These are phyloP conservation scores for Xenopus laevis DNA, from an alignment of 2,113 vertebrate species.

Conservation along the genomic window DNA sequence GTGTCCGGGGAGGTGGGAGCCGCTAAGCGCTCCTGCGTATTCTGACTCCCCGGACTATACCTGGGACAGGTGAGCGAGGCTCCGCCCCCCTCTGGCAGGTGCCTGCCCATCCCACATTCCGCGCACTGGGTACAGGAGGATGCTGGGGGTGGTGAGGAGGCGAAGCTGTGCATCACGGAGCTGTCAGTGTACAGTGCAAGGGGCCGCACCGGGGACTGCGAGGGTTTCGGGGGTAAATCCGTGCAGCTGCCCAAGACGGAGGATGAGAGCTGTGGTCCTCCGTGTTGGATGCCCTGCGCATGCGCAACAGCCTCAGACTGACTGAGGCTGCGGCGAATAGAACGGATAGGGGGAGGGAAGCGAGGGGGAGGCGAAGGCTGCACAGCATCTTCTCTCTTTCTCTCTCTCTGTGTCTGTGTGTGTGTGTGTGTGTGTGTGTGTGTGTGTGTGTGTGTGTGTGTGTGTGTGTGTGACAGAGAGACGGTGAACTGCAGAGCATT, in stretches of 20 bases:
- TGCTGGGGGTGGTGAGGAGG: constrained; percentile 11
- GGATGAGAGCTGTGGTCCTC: constrained; percentile 4
- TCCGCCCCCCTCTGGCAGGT: constrained; percentile 41
- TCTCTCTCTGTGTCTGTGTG: too few species aligned
- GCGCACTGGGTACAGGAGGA: constrained; percentile 17
- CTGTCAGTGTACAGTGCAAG: background rate
- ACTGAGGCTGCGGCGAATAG: constrained; percentile 4
- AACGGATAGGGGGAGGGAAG: background rate
- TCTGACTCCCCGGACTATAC: constrained; percentile 15
- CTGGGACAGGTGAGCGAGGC: constrained; percentile 34
- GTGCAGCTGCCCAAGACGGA: background rate
- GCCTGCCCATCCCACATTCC: constrained; percentile 32
- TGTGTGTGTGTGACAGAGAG: too few species aligned
- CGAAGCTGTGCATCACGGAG: background rate
- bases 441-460: too few species aligned
- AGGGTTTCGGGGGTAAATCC: background rate
- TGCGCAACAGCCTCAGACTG: constrained; percentile 9
- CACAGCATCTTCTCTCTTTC: too few species aligned
- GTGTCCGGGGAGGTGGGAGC: constrained; percentile 7
- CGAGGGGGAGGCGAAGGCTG: background rate
- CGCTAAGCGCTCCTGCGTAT: background rate
- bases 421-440: too few species aligned
- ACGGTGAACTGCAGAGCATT: background rate
- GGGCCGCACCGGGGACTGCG: background rate
- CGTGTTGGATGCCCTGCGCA: constrained; percentile 3